phyloP scores from a whole-genome alignment of 2,888 invertebrate species.

The Xanthostigma xanthostigma region DNA sequence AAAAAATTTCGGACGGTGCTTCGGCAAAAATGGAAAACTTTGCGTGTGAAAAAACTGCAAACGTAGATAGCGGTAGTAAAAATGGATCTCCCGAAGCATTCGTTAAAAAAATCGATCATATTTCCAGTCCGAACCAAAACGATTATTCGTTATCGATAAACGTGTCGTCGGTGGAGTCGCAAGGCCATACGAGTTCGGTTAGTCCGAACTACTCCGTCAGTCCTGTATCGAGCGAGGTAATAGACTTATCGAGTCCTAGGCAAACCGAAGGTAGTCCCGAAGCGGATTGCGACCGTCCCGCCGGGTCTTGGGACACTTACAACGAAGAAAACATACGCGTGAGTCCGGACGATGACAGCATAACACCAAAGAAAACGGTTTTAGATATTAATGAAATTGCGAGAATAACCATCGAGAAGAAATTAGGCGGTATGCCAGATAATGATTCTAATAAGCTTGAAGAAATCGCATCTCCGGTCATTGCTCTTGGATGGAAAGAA shows the following conservation, averaged over 20 bases:
- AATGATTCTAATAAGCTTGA: background rate
- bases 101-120: too few species aligned
- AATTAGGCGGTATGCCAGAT: background rate
- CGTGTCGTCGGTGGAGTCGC: constrained; percentile 18
- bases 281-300: constrained; percentile 13
- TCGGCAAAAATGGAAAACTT: too few species aligned
- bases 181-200: background rate
- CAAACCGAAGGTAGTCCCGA: background rate
- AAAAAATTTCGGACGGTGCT: too few species aligned
- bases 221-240: constrained; percentile 36
- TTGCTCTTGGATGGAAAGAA: constrained; percentile 1
- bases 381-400: background rate
- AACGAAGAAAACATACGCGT: constrained; percentile 18
- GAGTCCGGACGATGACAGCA: background rate
- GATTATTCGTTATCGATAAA: constrained; percentile 13
- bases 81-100: too few species aligned
- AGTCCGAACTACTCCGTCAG: constrained; percentile 15
- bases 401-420: background rate
- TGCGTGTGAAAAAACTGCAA: too few species aligned
- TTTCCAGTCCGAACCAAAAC: constrained; percentile 4
- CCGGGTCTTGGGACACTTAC: constrained; percentile 16
- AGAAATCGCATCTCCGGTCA: background rate
- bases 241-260: constrained; percentile 36
- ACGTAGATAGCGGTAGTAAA: too few species aligned
- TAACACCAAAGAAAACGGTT: background rate